These are phyloP conservation scores for Etheostoma nigrum DNA, from an alignment of 2,797 vertebrate genomes.

Conservation along the genomic window DNA sequence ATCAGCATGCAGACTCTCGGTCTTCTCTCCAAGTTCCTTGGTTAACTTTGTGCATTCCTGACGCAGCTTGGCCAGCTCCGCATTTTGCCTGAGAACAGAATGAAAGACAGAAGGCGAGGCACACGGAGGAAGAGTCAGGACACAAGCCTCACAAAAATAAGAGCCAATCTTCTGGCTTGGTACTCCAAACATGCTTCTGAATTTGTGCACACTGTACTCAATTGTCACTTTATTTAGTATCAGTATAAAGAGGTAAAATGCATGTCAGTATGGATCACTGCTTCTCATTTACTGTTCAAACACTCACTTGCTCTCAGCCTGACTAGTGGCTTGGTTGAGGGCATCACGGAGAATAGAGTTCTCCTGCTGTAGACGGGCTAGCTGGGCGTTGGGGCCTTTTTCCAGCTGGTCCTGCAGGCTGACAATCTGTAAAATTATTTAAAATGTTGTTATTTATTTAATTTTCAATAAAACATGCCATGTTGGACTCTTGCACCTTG, in stretches of 20 bases:
- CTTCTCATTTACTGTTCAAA: background rate
- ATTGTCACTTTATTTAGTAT: background rate
- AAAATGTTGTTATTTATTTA: background rate
- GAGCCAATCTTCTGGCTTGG: background rate
- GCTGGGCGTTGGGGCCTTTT: constrained; percentile 93
- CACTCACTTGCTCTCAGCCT: constrained; percentile 97
- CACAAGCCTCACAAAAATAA: background rate
- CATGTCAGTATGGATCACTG: background rate
- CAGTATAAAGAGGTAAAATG: background rate
- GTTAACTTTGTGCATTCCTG: constrained; percentile 92
- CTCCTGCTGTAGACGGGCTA: constrained; percentile 95
- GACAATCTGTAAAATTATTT: constrained; percentile 80
- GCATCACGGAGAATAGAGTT: constrained; percentile 97
- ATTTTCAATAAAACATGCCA: background rate
- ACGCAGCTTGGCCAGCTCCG: constrained; percentile 93
- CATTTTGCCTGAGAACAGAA: constrained; percentile 89
- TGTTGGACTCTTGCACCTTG: background rate
- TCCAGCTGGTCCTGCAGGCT: constrained; percentile 94
- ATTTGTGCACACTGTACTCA: background rate
- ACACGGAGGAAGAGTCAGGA: constrained; percentile 13
- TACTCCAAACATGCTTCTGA: background rate
- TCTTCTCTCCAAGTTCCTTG: constrained; percentile 92
- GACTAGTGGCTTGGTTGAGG: constrained; percentile 96
- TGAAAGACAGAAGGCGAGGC: constrained; percentile 6
- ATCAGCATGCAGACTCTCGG: constrained; percentile 86